Percentiles rank a stretch among this genome's conserved stretches.
phyloP scores from a whole-genome alignment of 2,888 invertebrate species.

The Polymixis lichenea region DNA sequence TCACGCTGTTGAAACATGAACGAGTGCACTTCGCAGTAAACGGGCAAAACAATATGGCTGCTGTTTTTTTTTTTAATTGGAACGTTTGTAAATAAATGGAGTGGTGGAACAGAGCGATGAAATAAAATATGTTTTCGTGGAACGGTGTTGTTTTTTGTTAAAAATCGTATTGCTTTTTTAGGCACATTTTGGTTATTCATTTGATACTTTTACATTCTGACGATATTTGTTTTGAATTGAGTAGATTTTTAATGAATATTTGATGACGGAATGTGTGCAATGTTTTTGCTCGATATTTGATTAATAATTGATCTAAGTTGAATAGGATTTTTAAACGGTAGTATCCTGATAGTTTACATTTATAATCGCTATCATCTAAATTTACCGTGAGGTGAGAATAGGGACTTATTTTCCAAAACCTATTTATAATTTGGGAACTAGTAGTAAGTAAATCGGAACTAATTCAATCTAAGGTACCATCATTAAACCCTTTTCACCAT shows the following conservation, averaged over 20 bases:
- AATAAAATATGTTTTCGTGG: conserved; percentile 22
- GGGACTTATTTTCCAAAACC: background rate
- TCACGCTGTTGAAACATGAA: conserved; percentile 44
- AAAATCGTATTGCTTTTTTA: background rate
- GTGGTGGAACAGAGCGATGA: conserved; percentile 20
- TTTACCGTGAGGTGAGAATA: background rate
- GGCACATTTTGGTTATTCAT: conserved; percentile 13
- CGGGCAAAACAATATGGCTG: conserved; percentile 34
- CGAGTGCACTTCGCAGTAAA: conserved; percentile 39
- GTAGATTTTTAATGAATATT: conserved; percentile 21
- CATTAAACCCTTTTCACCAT: background rate
- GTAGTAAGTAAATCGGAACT: background rate
- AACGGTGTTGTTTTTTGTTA: conserved; percentile 6
- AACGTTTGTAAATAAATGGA: conserved; percentile 26
- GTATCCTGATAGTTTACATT: too few relatives aligned
- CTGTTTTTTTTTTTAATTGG: conserved; percentile 33
- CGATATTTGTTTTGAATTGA: conserved; percentile 9
- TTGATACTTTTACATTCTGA: conserved; percentile 3
- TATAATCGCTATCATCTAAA: too few relatives aligned
- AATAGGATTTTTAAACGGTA: background rate
- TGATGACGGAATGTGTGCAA: background rate
- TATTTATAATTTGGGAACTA: background rate
- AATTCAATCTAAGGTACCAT: background rate
- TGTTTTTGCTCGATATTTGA: background rate
- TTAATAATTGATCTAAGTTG: background rate